phyloP scores from a whole-genome alignment of 1,140 invertebrate genomes.

The Anthonomus grandis region DNA sequence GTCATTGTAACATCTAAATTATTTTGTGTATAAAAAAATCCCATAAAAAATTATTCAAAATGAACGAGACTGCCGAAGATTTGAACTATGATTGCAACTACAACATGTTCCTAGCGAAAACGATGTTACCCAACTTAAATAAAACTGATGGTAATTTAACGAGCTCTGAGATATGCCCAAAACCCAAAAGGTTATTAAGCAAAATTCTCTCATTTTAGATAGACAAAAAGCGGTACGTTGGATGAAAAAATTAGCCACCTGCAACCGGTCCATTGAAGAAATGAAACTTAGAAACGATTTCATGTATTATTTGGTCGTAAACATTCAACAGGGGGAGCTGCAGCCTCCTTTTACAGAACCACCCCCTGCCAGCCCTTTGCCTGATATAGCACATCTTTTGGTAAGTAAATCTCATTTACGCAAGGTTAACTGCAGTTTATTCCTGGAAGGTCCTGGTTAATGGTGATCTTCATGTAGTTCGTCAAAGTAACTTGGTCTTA shows the following conservation, averaged over 20 bases:
- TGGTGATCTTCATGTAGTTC: no score
- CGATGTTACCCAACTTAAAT: constrained; percentile 45
- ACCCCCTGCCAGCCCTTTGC: constrained; percentile 47
- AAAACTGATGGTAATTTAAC: constrained; percentile 40
- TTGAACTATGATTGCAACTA: constrained; percentile 50
- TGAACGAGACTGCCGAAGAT: constrained; percentile 43
- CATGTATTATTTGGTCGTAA: constrained; percentile 52
- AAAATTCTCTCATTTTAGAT: constrained; percentile 21
- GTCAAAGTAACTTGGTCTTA: no score
- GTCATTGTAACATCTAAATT: constrained; percentile 22
- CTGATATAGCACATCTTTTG: constrained; percentile 46
- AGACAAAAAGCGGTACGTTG: constrained; percentile 47
- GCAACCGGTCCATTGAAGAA: constrained; percentile 47
- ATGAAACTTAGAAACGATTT: constrained; percentile 54
- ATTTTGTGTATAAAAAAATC: constrained; percentile 20
- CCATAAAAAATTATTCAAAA: constrained; percentile 30
- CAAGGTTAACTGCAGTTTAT: no score
- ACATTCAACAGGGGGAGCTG: constrained; percentile 49
- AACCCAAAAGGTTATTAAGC: neutral
- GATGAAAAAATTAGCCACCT: constrained; percentile 50
- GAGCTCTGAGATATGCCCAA: neutral
- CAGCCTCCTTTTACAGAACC: constrained; percentile 49
- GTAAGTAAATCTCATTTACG: constrained; percentile 32
- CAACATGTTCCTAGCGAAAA: constrained; percentile 49
- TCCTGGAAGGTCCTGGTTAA: no score